Percentiles rank a stretch among this genome's conserved stretches.
Conservation (phyloP, 2,888 invertebrate genomes). For the Apoderus coryli region DNA sequence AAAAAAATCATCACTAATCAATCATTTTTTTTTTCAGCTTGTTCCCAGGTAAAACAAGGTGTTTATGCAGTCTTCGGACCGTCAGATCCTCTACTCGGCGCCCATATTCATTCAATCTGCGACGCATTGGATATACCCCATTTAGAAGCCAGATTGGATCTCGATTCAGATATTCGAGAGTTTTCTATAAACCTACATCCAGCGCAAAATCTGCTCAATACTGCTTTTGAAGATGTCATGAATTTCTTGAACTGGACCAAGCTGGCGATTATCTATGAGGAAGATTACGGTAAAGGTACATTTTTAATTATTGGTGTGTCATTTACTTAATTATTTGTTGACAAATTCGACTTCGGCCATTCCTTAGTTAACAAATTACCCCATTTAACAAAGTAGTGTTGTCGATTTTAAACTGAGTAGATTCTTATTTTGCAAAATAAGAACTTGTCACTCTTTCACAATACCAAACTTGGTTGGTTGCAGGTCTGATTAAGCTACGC, state of each 20-base stretch:
- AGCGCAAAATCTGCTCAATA: slow-evolving; percentile 53
- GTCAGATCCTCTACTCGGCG: slow-evolving; percentile 54
- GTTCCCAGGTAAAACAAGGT: slow-evolving; percentile 52
- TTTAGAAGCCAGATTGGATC: slow-evolving; percentile 51
- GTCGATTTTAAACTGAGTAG: too few species aligned
- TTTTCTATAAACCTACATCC: slow-evolving; percentile 71
- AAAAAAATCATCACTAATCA: not conserved
- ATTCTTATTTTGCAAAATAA: too few species aligned
- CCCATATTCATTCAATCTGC: slow-evolving; percentile 67
- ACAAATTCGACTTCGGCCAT: too few species aligned
- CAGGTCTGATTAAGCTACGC: slow-evolving; percentile 56
- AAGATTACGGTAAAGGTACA: slow-evolving; percentile 46
- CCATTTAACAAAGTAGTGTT: too few species aligned
- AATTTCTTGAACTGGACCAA: slow-evolving; percentile 65
- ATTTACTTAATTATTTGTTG: too few species aligned
- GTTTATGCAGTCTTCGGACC: slow-evolving; percentile 67
- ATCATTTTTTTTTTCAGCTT: slow-evolving; percentile 38
- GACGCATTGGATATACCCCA: slow-evolving; percentile 70
- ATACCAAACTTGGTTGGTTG: too few species aligned
- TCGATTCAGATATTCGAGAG: slow-evolving; percentile 43
- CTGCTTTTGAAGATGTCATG: slow-evolving; percentile 63
- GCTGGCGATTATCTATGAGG: slow-evolving; percentile 69
- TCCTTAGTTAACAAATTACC: too few species aligned
- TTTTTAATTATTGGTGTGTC: slow-evolving; percentile 2
- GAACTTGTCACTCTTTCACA: too few species aligned